Base-by-base conservation (phyloP, 1,140 invertebrate species). In the Eriosoma lanigerum region DNA sequence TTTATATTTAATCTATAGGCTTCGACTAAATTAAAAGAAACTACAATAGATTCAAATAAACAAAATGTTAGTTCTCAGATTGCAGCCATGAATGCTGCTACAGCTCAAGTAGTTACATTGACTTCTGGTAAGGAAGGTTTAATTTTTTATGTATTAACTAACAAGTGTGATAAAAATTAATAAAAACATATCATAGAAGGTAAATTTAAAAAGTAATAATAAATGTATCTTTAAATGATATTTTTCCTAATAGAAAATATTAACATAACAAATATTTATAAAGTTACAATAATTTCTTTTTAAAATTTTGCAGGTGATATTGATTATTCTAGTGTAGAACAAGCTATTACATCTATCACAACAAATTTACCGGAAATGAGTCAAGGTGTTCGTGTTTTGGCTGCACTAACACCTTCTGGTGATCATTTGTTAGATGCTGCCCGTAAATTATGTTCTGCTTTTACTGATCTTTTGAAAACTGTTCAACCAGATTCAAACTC, bases 81-180 rank as follows among this genome's bases (percentile, higher is more conserved):
- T 83, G 97, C 97, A 15, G 97, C 97, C 48, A 99, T 99, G 96
- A 99, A 97, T 88, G 97, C 97, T 1, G 97, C 97, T 54, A 99
- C 97, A 0, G 98, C 98, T 17, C 96, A 98, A 86, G 92, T 99
- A 10, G 95, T 99, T n/a, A 98, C 96, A 0, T 87, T 97, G 52
- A 97, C 96, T 1, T 94, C 95, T 0, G 93, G 90, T 88, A 85
- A 83, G 81, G 26, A 21, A 80, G 48, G 1, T 1, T 24, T 48
- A 46, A 21, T 24, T 56, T 9, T 81, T 81, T 70, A 46, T 50
- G 10, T 1, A 9, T 73, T 38, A 38, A 38, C 3, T 38, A 38
- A 8, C 8, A 38, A 38, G 32, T 3, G 8, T 38, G 32, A 38
- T 38, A 8, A 38, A 38, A n/a, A n/a, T n/a, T n/a, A n/a, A n/a